phyloP scores from a whole-genome alignment of 2,888 invertebrate genomes.

The Phrixothrix hirtus region DNA sequence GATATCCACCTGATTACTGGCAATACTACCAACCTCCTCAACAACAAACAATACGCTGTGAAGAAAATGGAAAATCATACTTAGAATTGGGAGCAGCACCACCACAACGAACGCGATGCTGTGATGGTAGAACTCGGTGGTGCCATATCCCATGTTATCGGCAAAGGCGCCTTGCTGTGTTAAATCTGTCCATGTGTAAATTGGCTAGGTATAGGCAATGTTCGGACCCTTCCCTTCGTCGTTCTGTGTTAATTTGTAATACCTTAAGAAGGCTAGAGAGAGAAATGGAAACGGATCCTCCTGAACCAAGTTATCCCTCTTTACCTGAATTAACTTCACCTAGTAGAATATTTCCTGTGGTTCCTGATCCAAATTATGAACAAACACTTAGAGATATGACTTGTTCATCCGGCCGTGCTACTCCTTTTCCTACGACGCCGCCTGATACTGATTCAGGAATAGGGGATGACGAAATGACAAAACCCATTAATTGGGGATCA shows the following conservation, averaged over 20 bases:
- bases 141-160: constrained; percentile 84
- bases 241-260: constrained; percentile 92
- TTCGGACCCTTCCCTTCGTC: constrained; percentile 84
- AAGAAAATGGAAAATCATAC: constrained; percentile 89
- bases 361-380: constrained; percentile 47
- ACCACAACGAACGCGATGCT: constrained; percentile 50
- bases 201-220: constrained; percentile 84
- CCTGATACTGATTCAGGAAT: constrained; percentile 74
- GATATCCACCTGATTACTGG: constrained; percentile 56
- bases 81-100: constrained; percentile 77
- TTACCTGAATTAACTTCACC: constrained; percentile 56
- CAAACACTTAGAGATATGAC: constrained; percentile 57
- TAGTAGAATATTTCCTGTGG: constrained; percentile 44
- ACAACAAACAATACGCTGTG: constrained; percentile 82
- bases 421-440: constrained; percentile 66
- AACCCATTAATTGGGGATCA: constrained; percentile 90
- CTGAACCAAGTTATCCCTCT: constrained; percentile 53
- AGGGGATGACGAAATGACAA: constrained; percentile 74
- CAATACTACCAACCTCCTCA: constrained; percentile 60
- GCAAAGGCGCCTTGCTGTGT: constrained; percentile 83
- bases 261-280: constrained; percentile 85
- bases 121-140: constrained; percentile 61
- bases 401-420: constrained; percentile 65
- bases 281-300: constrained; percentile 78
- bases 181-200: constrained; percentile 91